phyloP scores from a whole-genome alignment of 2,888 invertebrate species.

The Lasiommata megera region DNA sequence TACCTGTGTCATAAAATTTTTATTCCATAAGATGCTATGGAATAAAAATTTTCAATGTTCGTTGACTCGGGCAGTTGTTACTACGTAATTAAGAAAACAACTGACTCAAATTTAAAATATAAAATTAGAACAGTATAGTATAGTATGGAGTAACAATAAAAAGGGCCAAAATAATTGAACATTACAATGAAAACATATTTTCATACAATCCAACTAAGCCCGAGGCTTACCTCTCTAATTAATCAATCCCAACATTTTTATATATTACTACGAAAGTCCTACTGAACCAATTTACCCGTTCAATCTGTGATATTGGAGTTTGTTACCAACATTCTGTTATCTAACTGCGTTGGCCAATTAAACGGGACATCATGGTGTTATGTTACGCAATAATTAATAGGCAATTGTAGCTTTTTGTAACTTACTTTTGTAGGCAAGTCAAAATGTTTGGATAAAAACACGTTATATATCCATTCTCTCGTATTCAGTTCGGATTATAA shows the following conservation, averaged over 20 bases:
- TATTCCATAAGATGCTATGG: too few species aligned
- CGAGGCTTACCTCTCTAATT: not conserved
- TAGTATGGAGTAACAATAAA: too few species aligned
- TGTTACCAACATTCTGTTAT: not conserved
- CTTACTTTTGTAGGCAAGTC: not conserved
- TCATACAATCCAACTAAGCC: not conserved
- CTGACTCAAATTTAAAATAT: too few species aligned
- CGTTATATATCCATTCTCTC: too few species aligned
- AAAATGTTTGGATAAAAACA: too few species aligned
- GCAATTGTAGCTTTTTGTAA: not conserved
- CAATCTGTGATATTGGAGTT: not conserved
- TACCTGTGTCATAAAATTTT: too few species aligned
- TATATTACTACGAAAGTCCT: not conserved
- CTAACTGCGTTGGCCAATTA: slow-evolving; percentile 1
- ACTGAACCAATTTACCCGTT: not conserved
- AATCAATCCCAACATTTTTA: not conserved
- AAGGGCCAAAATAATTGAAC: too few species aligned
- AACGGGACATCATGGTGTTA: not conserved
- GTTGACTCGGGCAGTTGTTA: too few species aligned
- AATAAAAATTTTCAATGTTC: too few species aligned
- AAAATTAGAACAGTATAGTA: too few species aligned
- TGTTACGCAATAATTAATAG: slow-evolving; percentile 3
- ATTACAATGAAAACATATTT: not conserved
- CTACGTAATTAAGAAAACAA: too few species aligned
- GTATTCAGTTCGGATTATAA: too few species aligned